A percentile compares a stretch with the other conserved stretches of the same genome.
Evolutionary conservation across 2,113 vertebrate genomes (phyloP).

Genomic region (Rissa tridactyla): DNA sequence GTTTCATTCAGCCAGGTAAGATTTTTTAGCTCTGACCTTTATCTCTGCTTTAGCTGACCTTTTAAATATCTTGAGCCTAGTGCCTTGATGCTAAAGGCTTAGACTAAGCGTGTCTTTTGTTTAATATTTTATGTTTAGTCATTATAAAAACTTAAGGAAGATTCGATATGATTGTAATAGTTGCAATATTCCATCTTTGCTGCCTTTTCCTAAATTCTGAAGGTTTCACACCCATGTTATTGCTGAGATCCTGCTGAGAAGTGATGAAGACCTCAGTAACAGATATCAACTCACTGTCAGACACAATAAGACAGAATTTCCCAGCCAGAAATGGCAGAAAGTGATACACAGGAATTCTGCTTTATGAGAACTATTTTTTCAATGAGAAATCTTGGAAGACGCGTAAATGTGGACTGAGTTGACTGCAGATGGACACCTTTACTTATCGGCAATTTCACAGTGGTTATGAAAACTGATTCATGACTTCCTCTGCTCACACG

Average conservation of each 20-base stretch:
- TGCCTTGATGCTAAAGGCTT: background rate
- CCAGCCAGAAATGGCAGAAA: background rate
- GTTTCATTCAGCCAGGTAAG: background rate
- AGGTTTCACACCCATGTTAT: background rate
- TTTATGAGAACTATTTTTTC: background rate
- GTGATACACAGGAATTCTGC: background rate
- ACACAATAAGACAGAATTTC: background rate
- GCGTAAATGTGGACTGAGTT: background rate
- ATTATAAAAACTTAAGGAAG: background rate
- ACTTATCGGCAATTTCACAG: background rate
- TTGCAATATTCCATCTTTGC: background rate
- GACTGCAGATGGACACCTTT: background rate
- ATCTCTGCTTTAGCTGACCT: background rate
- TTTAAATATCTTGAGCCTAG: background rate
- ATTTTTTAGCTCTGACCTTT: background rate
- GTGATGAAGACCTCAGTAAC: background rate
- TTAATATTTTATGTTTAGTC: background rate
- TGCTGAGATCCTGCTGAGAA: background rate
- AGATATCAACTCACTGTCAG: background rate
- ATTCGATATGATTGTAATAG: background rate
- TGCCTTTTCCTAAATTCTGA: background rate
- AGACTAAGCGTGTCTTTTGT: background rate
- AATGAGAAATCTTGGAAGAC: background rate
- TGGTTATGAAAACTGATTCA: background rate
- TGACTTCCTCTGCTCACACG: background rate